These are phyloP conservation scores for Eolophus roseicapilla DNA, from an alignment of 2,113 vertebrate species.

Conservation along the genomic window DNA sequence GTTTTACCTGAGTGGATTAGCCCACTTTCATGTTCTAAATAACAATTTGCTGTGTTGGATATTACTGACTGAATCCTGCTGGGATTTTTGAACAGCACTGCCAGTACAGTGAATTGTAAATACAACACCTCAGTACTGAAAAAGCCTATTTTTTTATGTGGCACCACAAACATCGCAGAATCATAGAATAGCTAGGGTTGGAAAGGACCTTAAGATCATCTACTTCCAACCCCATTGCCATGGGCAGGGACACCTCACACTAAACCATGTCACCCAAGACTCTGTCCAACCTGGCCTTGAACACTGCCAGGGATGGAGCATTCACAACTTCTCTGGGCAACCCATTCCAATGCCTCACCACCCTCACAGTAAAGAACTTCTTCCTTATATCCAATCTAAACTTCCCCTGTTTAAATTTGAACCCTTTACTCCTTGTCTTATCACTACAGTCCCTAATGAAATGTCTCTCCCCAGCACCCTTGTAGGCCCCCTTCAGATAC, in stretches of 20 bases:
- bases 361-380: neutral
- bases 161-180: neutral
- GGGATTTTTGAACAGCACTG: neutral
- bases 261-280: neutral
- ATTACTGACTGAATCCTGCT: neutral
- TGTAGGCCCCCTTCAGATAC: neutral
- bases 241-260: neutral
- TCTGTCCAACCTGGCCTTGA: neutral
- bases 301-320: neutral
- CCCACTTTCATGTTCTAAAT: neutral
- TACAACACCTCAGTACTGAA: neutral
- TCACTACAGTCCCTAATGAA: neutral
- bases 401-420: too few species aligned
- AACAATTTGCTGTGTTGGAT: neutral
- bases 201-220: neutral
- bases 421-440: too few species aligned
- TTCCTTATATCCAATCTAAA: neutral
- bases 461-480: neutral
- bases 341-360: neutral
- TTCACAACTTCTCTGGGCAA: neutral
- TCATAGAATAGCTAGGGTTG: neutral
- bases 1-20: neutral
- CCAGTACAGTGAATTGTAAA: neutral
- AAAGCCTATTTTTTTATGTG: neutral
- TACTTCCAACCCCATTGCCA: neutral